Conservation (phyloP, 2,888 invertebrate genomes). For the Ephialtes manifestator region DNA sequence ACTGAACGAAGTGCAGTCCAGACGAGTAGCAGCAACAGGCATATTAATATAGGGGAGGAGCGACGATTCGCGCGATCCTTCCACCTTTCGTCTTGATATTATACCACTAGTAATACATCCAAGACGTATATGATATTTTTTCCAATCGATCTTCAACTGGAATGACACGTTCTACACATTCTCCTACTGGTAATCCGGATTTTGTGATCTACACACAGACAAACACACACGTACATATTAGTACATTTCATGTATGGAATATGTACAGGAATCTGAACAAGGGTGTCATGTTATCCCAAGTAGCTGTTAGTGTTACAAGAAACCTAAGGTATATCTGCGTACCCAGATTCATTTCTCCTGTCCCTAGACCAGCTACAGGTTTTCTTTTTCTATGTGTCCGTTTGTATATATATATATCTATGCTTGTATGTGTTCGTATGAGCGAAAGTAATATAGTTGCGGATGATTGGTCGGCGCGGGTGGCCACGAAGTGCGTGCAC, state of each 20-base stretch:
- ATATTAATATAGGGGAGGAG: constrained; percentile 68
- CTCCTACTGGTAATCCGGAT: constrained; percentile 1
- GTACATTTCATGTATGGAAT: not conserved
- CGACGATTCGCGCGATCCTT: constrained; percentile 66
- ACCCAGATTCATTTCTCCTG: constrained; percentile 25
- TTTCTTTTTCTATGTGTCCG: not conserved
- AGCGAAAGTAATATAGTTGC: constrained; percentile 27
- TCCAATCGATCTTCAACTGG: constrained; percentile 46
- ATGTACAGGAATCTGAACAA: constrained; percentile 25
- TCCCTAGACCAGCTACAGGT: constrained; percentile 5
- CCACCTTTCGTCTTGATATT: constrained; percentile 68
- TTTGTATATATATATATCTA: not conserved
- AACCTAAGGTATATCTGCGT: constrained; percentile 7
- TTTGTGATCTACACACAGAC: not conserved
- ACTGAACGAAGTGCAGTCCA: constrained; percentile 13
- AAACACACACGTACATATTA: not conserved
- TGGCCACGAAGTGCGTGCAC: constrained; percentile 21
- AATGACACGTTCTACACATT: constrained; percentile 29
- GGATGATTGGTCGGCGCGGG: constrained; percentile 36
- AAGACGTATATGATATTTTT: constrained; percentile 30
- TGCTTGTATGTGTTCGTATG: constrained; percentile 16
- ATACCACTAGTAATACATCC: constrained; percentile 27
- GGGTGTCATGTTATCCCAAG: constrained; percentile 42
- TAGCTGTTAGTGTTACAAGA: constrained; percentile 31
- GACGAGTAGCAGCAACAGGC: constrained; percentile 61